Conservation (phyloP, 2,113 vertebrate species). For the Taurulus bubalis region DNA sequence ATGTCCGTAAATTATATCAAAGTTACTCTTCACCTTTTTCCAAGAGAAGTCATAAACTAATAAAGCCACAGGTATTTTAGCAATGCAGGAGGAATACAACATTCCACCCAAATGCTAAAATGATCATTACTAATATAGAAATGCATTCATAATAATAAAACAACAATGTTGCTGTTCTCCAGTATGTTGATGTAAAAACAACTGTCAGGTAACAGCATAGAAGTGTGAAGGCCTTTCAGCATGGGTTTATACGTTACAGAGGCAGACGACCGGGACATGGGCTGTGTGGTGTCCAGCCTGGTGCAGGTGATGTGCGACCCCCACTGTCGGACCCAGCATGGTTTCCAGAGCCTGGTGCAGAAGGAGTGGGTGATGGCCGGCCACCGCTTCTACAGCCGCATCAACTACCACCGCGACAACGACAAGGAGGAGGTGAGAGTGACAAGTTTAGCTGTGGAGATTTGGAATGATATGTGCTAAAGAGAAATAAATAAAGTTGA, state of each 20-base stretch:
- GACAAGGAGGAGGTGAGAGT: conserved; percentile 87
- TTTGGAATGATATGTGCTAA: background rate
- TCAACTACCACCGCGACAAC: conserved; percentile 81
- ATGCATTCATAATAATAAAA: too few relatives aligned
- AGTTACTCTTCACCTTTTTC: too few relatives aligned
- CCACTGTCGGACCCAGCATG: conserved; percentile 83
- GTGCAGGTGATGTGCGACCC: conserved; percentile 93
- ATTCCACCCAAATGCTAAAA: too few relatives aligned
- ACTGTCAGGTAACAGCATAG: background rate
- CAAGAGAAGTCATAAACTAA: background rate
- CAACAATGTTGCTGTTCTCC: too few relatives aligned
- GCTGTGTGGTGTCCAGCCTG: conserved; percentile 92
- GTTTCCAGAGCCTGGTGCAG: conserved; percentile 94
- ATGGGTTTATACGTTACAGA: conserved; percentile 78
- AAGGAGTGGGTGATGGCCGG: conserved; percentile 94
- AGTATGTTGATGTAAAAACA: too few relatives aligned
- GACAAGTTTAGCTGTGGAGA: too few relatives aligned
- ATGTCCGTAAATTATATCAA: too few relatives aligned
- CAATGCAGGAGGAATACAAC: too few relatives aligned
- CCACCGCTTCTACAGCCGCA: conserved; percentile 90
- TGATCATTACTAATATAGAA: too few relatives aligned
- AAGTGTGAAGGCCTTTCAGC: background rate
- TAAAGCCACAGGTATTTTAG: background rate
- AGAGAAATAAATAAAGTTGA: background rate
- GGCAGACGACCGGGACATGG: conserved; percentile 90